These are phyloP conservation scores for Listronotus oregonensis DNA, from an alignment of 1,140 invertebrate genomes.

Conservation along the genomic window DNA sequence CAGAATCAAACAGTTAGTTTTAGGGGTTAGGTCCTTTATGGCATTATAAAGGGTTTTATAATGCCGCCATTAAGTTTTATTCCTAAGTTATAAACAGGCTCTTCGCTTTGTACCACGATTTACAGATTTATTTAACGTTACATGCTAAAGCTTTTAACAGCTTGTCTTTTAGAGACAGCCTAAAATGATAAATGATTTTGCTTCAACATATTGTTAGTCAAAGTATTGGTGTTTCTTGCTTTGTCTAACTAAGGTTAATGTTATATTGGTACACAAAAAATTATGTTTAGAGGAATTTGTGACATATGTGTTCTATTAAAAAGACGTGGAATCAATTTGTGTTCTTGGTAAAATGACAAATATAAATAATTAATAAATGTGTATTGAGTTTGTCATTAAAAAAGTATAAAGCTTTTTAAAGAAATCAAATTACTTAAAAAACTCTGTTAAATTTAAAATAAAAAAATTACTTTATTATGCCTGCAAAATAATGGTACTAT, in stretches of 20 bases:
- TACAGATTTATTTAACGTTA: constrained; percentile 15
- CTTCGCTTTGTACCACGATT: not conserved
- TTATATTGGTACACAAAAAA: not conserved
- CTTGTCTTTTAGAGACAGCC: constrained; percentile 20
- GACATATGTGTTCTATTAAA: not conserved
- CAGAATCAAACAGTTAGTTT: not conserved
- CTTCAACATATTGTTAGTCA: constrained; percentile 7
- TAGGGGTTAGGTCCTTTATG: constrained; percentile 7
- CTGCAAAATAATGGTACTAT: no score
- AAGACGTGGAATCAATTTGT: constrained; percentile 3
- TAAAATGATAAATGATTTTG: constrained; percentile 31
- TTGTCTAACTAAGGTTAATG: constrained; percentile 11
- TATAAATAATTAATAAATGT: constrained; percentile 4
- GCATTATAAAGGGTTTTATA: constrained; percentile 7
- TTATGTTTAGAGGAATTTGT: not conserved
- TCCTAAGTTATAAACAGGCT: constrained; percentile 5
- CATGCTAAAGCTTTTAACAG: constrained; percentile 33
- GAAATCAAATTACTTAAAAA: no score
- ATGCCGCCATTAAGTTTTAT: constrained; percentile 6
- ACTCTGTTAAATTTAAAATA: no score
- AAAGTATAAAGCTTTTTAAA: no score
- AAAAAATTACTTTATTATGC: no score
- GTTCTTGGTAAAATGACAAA: not conserved
- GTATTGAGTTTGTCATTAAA: constrained; percentile 1
- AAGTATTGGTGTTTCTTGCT: constrained; percentile 18